Base-by-base conservation (phyloP, 2,113 vertebrate species). In the Elachura formosa region DNA sequence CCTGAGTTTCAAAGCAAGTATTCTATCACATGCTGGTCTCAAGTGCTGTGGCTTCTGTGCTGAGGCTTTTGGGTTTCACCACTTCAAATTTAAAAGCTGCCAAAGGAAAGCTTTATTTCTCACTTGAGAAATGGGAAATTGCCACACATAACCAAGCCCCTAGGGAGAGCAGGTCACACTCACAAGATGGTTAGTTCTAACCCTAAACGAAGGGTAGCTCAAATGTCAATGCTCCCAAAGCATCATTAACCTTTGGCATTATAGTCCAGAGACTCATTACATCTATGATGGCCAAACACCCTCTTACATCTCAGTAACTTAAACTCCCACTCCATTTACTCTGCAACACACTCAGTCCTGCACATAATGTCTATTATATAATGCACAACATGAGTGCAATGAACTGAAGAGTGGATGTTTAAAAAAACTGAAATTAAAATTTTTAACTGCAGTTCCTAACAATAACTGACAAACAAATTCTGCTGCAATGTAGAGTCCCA, bases 321-420 rank as follows among this genome's bases (percentile, higher is more conserved):
- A 13, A 64, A 22, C 17, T 78, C 41, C 38, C 51, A 28, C 46
- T 33, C 24, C 25, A 33, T 36, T 45, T 16, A 21, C 34, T 81
- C 36, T 45, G n/a, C 34, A 34, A 11, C 73, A 17, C 4, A 45
- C 18, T 34, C 5, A 3, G 10, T 41, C 59, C 22, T 40, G 66
- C n/a, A 61, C 1, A 1, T 36, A 54, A 46, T 0, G 0, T 1
- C 0, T 31, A 15, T 19, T 46, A 36, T 6, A 19, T 2, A 66
- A 56, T 1, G 25, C 10, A 61, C 34, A 16, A 51, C 24, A 2
- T 3, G 15, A 63, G 11, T 1, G 13, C 25, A 79, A 73, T 0
- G 1, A 49, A 40, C 56, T 36, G 46, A 73, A 52, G 36, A 76
- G 24, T 7, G 17, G 51, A 46, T 7, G 12, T 28, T 69, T 38